Base-by-base conservation (phyloP, 2,797 vertebrate species). In the Pseudochaenichthys georgianus region DNA sequence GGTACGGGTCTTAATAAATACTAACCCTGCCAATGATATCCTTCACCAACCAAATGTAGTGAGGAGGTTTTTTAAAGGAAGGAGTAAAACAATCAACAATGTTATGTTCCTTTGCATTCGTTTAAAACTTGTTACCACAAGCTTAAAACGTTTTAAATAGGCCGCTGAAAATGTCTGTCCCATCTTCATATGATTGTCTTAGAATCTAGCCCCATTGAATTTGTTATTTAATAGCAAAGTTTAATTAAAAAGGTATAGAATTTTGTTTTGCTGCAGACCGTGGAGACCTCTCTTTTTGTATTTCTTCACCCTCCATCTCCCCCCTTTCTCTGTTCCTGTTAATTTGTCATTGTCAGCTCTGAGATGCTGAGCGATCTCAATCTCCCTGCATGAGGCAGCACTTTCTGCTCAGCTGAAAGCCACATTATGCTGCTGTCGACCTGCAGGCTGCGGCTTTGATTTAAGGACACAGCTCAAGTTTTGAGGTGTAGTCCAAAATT, bases 391-490 rank as follows among this genome's bases (percentile, higher is more conserved):
- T 28, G 73, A 62, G 7, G 60, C 62, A 16, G 28, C 43, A 31
- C 59, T 75, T 72, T 68, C 13, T 23, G 41, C 77, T 73, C 57
- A 11, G 61, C 5, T 54, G 8, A 70, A 64, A 73, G 58, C 2
- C 3, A 42, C 0, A 57, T 59, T 63, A 38, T 0, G 13, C 79
- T 58, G 70, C 21, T 0, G 38, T 4, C 4, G 0, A 59, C 38
- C 72, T 0, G 2, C 43, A 17, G 69, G 21, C 17, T 60, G 13
- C 0, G 13, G 1, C 50, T 1, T 3, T 0, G 51, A 45, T 64
- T 61, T 51, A 21, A 83, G 17, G 11, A 57, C 48, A 47, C 45
- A 38, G 59, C 28, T 75, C 2, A 1, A 9, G 38, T 65, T 76
- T 47, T 53, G 59, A 63, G 57, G 69, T 1, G 10, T 38, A 51